phyloP scores from a whole-genome alignment of 2,888 invertebrate genomes.

The Amblyjoppa proteus region DNA sequence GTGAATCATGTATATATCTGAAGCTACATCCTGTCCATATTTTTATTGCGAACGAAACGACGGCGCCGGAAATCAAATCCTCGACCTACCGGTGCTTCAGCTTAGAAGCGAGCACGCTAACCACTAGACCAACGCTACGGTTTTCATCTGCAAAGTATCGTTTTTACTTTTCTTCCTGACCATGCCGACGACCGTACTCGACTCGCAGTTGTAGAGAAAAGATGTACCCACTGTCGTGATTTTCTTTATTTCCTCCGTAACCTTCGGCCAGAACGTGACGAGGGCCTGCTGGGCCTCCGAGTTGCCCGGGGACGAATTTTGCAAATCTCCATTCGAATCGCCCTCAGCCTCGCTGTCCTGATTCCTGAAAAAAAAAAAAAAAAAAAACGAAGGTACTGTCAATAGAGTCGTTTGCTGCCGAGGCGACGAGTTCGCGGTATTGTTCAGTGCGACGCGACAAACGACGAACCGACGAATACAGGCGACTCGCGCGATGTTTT shows the following conservation, averaged over 20 bases:
- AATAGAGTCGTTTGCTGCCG: neutral
- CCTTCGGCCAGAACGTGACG: constrained; percentile 93
- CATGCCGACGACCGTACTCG: too few relatives aligned
- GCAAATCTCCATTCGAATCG: constrained; percentile 83
- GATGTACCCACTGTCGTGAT: constrained; percentile 89
- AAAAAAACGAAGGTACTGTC: constrained; percentile 38
- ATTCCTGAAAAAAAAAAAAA: constrained; percentile 74
- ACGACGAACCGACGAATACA: neutral
- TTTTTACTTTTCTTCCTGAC: too few relatives aligned
- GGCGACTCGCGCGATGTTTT: neutral
- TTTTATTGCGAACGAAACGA: too few relatives aligned
- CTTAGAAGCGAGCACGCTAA: too few relatives aligned
- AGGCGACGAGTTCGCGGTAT: neutral
- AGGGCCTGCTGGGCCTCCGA: constrained; percentile 90
- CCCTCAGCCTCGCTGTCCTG: constrained; percentile 85
- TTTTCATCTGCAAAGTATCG: too few relatives aligned
- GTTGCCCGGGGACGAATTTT: constrained; percentile 85
- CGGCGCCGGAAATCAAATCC: too few relatives aligned
- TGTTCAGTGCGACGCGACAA: neutral
- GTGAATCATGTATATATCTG: too few relatives aligned
- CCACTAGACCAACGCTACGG: too few relatives aligned
- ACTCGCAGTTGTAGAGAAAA: neutral
- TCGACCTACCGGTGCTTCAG: too few relatives aligned
- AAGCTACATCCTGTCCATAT: too few relatives aligned
- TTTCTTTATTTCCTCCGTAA: constrained; percentile 92